phyloP scores from a whole-genome alignment of 2,797 vertebrate genomes.

The Sebastes dallii region DNA sequence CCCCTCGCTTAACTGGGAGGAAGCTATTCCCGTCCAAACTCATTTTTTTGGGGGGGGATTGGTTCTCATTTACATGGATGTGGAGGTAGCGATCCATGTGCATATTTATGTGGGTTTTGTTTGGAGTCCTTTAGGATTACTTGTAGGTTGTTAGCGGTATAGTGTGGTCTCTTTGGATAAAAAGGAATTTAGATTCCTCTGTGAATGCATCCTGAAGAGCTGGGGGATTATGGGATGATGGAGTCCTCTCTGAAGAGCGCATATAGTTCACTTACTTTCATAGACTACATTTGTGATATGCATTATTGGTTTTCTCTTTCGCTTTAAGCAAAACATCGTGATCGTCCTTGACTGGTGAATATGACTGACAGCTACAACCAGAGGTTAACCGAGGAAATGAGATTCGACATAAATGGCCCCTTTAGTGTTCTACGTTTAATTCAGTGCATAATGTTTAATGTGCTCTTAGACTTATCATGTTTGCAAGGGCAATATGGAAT shows the following conservation, averaged over 20 bases:
- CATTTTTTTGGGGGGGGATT: conserved; percentile 15
- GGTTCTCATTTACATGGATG: conserved; percentile 54
- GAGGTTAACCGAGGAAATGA: conserved; percentile 59
- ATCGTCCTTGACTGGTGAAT: conserved; percentile 43
- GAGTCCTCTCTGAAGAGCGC: background rate
- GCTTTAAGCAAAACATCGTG: conserved; percentile 29
- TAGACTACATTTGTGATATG: conserved; percentile 8
- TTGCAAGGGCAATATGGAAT: conserved; percentile 56
- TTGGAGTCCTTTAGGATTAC: conserved; percentile 47
- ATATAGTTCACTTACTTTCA: conserved; percentile 20
- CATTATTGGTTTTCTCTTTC: conserved; percentile 43
- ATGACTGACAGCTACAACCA: conserved; percentile 53
- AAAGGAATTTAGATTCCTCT: conserved; percentile 28
- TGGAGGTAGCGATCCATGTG: conserved; percentile 12
- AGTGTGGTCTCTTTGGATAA: conserved; percentile 38
- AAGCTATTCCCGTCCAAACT: conserved; percentile 67
- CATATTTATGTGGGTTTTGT: conserved; percentile 40
- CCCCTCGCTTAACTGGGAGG: conserved; percentile 76
- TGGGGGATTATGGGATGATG: conserved; percentile 5
- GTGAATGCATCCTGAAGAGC: conserved; percentile 11
- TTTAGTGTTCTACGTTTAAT: conserved; percentile 56
- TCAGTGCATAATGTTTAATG: conserved; percentile 50
- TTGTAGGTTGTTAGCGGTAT: conserved; percentile 21
- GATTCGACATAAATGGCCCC: conserved; percentile 55
- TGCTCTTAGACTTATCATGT: conserved; percentile 60